Percentiles rank a stretch among this genome's conserved stretches.
Evolutionary conservation across 2,797 vertebrate genomes (phyloP).

Genomic region (Harpagifer antarcticus): DNA sequence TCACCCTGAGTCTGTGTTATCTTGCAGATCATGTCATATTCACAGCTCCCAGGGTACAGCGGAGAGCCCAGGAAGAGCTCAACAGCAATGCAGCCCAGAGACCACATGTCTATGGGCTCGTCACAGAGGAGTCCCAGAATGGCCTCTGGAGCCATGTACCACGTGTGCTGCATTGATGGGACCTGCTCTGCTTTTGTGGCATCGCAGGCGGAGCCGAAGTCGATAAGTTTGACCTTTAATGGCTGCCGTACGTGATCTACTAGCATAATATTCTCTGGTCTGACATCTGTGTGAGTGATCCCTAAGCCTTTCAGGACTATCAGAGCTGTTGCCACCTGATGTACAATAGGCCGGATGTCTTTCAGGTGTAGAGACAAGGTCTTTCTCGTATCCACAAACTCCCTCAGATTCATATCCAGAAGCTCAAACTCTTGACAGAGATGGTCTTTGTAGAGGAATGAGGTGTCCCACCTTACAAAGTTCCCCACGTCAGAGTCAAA

Average conservation of each 20-base stretch:
- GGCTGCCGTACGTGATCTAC: conserved; percentile 2
- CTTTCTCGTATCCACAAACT: background rate
- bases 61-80: conserved; percentile 4
- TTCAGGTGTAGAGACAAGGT: background rate
- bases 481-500: background rate
- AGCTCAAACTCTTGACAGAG: conserved; percentile 3
- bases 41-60: background rate
- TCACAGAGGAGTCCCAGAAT: background rate
- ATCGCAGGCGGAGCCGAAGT: background rate
- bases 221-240: conserved; percentile 1
- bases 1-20: conserved; percentile 11
- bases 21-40: conserved; percentile 4
- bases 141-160: background rate
- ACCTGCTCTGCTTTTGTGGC: background rate
- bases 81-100: conserved; percentile 14
- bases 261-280: conserved; percentile 2
- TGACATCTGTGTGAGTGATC: background rate
- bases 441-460: background rate
- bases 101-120: conserved; percentile 11
- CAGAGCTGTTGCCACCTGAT: conserved; percentile 6
- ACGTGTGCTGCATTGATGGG: background rate
- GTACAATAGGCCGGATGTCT: background rate
- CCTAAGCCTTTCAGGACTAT: background rate
- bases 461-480: background rate
- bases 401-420: background rate